Percentiles rank a stretch among this genome's conserved stretches.
Conservation (phyloP, 2,888 invertebrate species). For the Andricus quercusramuli region DNA sequence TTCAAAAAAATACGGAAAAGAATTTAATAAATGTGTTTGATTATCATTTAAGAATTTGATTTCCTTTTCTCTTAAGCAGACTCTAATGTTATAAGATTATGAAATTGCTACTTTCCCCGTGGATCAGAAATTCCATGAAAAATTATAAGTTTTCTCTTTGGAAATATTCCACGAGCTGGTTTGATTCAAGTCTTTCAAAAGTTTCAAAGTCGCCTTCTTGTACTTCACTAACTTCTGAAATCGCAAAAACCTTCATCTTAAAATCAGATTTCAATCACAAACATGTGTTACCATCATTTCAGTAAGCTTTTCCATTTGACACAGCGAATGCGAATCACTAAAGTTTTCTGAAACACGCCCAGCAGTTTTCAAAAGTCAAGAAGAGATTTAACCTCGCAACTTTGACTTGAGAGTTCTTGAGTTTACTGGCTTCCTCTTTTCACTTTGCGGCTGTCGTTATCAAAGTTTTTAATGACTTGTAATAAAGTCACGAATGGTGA, state of each 20-base stretch:
- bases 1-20: too few species aligned
- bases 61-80: too few species aligned
- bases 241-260: not conserved
- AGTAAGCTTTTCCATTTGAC: conserved; percentile 1
- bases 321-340: not conserved
- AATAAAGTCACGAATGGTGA: not conserved
- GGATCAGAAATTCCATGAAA: not conserved
- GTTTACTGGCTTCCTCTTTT: not conserved
- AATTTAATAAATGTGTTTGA: too few species aligned
- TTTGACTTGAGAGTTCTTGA: not conserved
- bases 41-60: too few species aligned
- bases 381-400: not conserved
- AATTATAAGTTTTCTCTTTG: not conserved
- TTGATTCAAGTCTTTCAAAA: conserved; percentile 17
- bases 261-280: conserved; percentile 10
- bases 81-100: not conserved
- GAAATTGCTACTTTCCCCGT: not conserved
- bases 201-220: not conserved
- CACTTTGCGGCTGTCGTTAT: not conserved
- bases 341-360: not conserved
- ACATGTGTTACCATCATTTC: conserved; percentile 29
- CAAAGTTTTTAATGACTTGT: not conserved
- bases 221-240: not conserved
- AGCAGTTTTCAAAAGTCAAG: not conserved
- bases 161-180: not conserved